Percentiles rank a stretch among this genome's conserved stretches.
phyloP scores from a whole-genome alignment of 2,888 invertebrate genomes.

The Phrixothrix hirtus region DNA sequence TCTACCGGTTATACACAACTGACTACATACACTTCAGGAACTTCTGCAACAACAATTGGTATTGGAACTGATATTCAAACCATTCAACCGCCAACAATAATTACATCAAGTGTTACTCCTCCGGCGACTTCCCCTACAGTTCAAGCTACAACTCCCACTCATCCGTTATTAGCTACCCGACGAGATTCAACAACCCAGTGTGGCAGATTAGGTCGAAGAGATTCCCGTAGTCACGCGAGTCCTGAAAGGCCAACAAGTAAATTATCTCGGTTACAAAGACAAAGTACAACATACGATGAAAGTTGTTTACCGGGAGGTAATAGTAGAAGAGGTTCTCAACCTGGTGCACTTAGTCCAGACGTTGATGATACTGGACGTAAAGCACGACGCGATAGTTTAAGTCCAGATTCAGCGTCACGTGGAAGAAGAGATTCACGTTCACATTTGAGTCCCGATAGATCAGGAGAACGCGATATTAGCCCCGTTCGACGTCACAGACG shows the following conservation, averaged over 20 bases:
- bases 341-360: conserved; percentile 80
- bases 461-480: conserved; percentile 79
- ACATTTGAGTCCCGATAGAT: conserved; percentile 79
- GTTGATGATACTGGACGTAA: conserved; percentile 69
- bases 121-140: conserved; percentile 79
- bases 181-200: conserved; percentile 88
- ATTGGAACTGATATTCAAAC: conserved; percentile 56
- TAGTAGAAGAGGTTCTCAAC: conserved; percentile 78
- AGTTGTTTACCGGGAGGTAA: conserved; percentile 68
- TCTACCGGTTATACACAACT: conserved; percentile 10
- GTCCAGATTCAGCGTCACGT: conserved; percentile 84
- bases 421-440: conserved; percentile 75
- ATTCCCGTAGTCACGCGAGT: conserved; percentile 68
- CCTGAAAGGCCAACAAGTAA: conserved; percentile 63
- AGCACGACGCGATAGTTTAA: conserved; percentile 83
- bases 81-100: conserved; percentile 74
- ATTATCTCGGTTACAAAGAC: conserved; percentile 68
- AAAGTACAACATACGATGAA: conserved; percentile 89
- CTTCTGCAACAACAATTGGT: conserved; percentile 58
- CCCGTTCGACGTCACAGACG: conserved; percentile 73
- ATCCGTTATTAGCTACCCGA: conserved; percentile 61
- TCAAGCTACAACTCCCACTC: conserved; percentile 57
- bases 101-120: conserved; percentile 81
- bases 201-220: conserved; percentile 66
- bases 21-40: conserved; percentile 31